These are phyloP conservation scores for Aplysia californica DNA, from an alignment of 1,140 invertebrate species.

Conservation along the genomic window DNA sequence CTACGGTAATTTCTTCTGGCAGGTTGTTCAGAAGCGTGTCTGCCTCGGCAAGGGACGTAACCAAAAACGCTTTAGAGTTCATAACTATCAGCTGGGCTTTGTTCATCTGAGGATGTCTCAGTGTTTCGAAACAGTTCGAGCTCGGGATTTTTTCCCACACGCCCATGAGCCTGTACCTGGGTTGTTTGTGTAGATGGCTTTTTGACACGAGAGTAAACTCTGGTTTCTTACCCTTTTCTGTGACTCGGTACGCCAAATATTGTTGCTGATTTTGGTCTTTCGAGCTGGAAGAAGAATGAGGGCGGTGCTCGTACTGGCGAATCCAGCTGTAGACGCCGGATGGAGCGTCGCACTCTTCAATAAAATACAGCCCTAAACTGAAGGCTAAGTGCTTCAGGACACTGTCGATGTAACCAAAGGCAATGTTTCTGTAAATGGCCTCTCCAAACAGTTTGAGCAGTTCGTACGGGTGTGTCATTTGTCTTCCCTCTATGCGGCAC, in stretches of 20 bases:
- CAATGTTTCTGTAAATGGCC: background rate
- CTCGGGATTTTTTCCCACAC: slow-evolving; percentile 10
- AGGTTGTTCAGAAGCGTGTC: background rate
- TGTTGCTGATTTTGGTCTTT: too few species aligned
- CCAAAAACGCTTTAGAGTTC: slow-evolving; percentile 9
- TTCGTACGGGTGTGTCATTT: background rate
- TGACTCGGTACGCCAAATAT: background rate
- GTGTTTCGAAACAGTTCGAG: background rate
- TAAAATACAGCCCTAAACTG: background rate
- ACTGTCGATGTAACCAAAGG: slow-evolving; percentile 1
- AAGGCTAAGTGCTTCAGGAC: background rate
- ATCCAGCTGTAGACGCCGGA: slow-evolving; percentile 10
- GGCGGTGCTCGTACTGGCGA: background rate
- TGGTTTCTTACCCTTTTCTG: background rate
- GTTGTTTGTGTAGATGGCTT: background rate
- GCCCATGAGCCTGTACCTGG: background rate
- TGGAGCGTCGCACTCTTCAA: background rate
- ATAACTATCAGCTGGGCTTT: slow-evolving; percentile 4
- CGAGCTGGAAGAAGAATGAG: too few species aligned
- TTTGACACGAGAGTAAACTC: background rate
- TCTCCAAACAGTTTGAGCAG: slow-evolving; percentile 1
- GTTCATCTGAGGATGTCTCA: background rate
- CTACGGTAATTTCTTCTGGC: background rate
- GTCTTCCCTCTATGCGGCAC: background rate
- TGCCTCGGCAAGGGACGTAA: background rate